phyloP scores from a whole-genome alignment of 2,113 vertebrate genomes.

The Tragelaphus scriptus region DNA sequence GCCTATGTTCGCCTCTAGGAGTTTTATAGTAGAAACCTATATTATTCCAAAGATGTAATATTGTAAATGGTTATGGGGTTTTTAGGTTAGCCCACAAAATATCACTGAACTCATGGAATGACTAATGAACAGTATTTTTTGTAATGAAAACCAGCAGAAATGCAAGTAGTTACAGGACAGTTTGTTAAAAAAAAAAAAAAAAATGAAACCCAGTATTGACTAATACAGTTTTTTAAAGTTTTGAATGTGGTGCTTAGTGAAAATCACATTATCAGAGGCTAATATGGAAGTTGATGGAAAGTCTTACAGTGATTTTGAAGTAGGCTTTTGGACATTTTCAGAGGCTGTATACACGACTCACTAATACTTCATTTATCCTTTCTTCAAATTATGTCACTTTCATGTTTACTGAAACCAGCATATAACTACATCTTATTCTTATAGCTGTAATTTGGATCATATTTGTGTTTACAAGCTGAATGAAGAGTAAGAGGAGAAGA shows the following conservation, averaged over 20 bases:
- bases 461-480: not conserved
- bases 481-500: not conserved
- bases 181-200: not conserved
- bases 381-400: not conserved
- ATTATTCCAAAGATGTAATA: not conserved
- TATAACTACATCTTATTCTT: not conserved
- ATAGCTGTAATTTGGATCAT: not conserved
- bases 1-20: too few relatives aligned
- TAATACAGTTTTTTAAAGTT: not conserved
- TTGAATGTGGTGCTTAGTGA: not conserved
- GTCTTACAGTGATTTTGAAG: not conserved
- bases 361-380: not conserved
- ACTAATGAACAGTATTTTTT: not conserved
- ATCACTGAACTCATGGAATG: not conserved
- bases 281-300: not conserved
- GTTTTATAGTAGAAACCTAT: not conserved
- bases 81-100: not conserved
- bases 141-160: not conserved
- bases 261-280: not conserved
- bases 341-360: not conserved
- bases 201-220: not conserved
- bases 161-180: not conserved
- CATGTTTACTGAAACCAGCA: not conserved
- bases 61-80: not conserved
- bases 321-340: not conserved